A percentile compares a stretch with the other conserved stretches of the same genome.
Evolutionary conservation across 1,140 invertebrate species (phyloP).

Genomic region (Formica exsecta): DNA sequence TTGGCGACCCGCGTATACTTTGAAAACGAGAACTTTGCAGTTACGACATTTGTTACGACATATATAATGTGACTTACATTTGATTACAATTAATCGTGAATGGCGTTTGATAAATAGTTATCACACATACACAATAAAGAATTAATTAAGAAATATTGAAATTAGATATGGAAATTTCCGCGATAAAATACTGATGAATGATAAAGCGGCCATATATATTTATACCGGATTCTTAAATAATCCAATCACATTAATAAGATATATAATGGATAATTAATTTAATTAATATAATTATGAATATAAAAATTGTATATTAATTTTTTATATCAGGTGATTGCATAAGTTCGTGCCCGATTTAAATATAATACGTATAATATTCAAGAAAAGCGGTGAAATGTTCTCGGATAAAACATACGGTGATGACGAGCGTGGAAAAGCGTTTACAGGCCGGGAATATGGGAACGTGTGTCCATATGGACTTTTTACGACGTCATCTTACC

Average conservation of each 20-base stretch:
- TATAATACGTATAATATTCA: not conserved
- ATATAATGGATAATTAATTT: not conserved
- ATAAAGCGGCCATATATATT: not conserved
- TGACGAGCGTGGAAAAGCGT: not conserved
- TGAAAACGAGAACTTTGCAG: conserved; percentile 24
- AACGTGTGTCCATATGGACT: not conserved
- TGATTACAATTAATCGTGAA: not conserved
- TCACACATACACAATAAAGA: not conserved
- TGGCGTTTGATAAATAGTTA: not conserved
- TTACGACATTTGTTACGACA: conserved; percentile 34
- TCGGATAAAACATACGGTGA: conserved; percentile 2
- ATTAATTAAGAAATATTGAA: conserved; percentile 1
- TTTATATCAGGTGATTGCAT: too few species aligned
- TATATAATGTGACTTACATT: conserved; percentile 19
- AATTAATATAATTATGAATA: not conserved
- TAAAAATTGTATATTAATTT: too few species aligned
- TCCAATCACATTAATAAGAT: not conserved
- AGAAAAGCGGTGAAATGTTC: not conserved
- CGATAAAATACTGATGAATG: not conserved
- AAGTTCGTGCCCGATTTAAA: too few species aligned
- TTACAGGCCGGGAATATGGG: conserved; percentile 20
- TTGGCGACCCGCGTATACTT: conserved; percentile 50
- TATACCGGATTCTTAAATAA: not conserved
- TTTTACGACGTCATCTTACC: conserved; percentile 29
- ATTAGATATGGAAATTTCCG: not conserved